Evolutionary conservation across 2,888 invertebrate species (phyloP).

Genomic region (Ctenicera cuprea): DNA sequence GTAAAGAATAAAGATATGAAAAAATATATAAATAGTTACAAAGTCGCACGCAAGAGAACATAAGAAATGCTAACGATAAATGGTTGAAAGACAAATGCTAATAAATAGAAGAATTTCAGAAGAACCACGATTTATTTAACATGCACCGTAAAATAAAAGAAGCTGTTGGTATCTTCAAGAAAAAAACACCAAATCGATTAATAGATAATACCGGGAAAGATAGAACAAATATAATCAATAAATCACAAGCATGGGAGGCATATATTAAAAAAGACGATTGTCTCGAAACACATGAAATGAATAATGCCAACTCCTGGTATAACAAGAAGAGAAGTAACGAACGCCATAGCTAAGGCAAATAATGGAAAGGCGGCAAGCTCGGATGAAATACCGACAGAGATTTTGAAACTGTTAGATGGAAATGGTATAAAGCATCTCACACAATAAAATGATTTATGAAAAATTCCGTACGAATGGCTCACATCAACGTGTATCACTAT

Average conservation of each 20-base stretch:
- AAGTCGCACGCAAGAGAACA: background rate
- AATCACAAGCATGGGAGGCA: background rate
- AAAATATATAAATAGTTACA: background rate
- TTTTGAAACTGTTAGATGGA: background rate
- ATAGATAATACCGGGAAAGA: background rate
- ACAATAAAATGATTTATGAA: background rate
- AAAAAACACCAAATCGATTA: background rate
- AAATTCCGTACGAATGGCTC: background rate
- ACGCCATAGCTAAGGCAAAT: background rate
- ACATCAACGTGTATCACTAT: constrained; percentile 6
- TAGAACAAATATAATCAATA: background rate
- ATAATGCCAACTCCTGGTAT: background rate
- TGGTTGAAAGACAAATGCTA: constrained; percentile 16
- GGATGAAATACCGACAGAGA: background rate
- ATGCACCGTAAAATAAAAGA: too few relatives aligned
- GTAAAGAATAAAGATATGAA: too few relatives aligned
- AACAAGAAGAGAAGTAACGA: background rate
- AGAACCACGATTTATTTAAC: too few relatives aligned
- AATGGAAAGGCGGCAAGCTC: background rate
- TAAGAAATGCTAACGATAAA: constrained; percentile 5
- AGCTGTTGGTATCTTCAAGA: background rate
- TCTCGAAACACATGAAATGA: background rate
- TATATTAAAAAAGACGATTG: background rate
- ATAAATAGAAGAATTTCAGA: constrained; percentile 7
- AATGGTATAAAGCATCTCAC: background rate